A percentile compares a stretch with the other conserved stretches of the same genome.
phyloP scores from a whole-genome alignment of 2,797 vertebrate species.

The Synaphobranchus kaupii region DNA sequence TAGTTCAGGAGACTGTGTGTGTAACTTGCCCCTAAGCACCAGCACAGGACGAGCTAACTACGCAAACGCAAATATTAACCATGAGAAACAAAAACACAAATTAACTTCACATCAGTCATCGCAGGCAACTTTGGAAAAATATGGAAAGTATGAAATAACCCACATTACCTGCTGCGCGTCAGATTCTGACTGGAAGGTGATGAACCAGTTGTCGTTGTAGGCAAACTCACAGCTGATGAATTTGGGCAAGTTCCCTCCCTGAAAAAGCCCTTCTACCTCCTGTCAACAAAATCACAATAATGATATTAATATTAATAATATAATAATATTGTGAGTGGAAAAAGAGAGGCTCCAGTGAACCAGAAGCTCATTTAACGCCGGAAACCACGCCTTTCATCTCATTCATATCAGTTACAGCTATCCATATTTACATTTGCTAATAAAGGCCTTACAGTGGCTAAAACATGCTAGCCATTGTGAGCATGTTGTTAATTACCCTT shows the following conservation, averaged over 20 bases:
- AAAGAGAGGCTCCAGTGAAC: not conserved
- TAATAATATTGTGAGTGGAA: too few species aligned
- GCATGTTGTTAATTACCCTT: too few species aligned
- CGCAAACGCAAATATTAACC: too few species aligned
- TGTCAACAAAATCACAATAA: slow-evolving; percentile 51
- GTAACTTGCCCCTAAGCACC: too few species aligned
- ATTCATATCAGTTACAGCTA: too few species aligned
- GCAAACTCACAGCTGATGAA: slow-evolving; percentile 97
- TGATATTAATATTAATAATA: not conserved
- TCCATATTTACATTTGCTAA: too few species aligned
- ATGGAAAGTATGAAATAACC: not conserved
- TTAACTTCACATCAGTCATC: too few species aligned
- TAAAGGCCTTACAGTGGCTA: too few species aligned
- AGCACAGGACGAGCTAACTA: too few species aligned
- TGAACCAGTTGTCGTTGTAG: slow-evolving; percentile 96
- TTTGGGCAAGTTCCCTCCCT: slow-evolving; percentile 83
- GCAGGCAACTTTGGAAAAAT: not conserved
- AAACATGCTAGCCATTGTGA: too few species aligned
- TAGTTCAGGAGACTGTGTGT: too few species aligned
- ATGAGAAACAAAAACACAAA: too few species aligned
- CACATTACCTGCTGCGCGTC: slow-evolving; percentile 89
- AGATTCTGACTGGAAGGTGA: slow-evolving; percentile 91
- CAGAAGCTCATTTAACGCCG: not conserved
- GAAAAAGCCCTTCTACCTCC: slow-evolving; percentile 95
- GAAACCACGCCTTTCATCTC: not conserved